A percentile compares a stretch with the other conserved stretches of the same genome.
Conservation (phyloP, 1,140 invertebrate genomes). For the Calliphora vicina region DNA sequence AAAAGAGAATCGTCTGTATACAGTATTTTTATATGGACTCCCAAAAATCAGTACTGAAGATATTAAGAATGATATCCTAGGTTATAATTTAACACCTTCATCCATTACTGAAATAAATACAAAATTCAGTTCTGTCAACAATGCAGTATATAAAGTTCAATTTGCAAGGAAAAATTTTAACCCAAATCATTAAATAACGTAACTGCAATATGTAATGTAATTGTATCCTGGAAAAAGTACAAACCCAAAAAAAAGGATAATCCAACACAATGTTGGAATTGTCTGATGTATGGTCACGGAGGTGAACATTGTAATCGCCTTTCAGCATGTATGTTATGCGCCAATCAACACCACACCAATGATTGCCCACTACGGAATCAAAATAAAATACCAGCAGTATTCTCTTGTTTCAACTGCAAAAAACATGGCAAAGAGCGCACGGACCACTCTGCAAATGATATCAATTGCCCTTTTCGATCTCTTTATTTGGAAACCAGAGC, state of each 20-base stretch:
- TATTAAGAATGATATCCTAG: neutral
- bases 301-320: neutral
- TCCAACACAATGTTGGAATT: conserved; percentile 19
- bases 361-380: neutral
- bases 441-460: neutral
- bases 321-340: neutral
- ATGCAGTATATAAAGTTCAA: neutral
- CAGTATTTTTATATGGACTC: neutral
- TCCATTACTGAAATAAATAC: neutral
- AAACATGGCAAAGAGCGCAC: neutral
- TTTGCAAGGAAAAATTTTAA: neutral
- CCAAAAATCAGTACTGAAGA: neutral
- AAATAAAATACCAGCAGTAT: neutral
- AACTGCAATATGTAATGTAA: neutral
- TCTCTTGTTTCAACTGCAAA: neutral
- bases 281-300: neutral
- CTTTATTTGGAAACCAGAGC: neutral
- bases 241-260: neutral
- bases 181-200: neutral
- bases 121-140: neutral
- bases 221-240: neutral
- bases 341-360: neutral
- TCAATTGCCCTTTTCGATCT: neutral
- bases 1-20: neutral
- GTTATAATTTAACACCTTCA: neutral